Evolutionary conservation across 2,888 invertebrate species (phyloP), one percentile per base, ranked within the genome.

Genomic region (Chydorus sphaericus): DNA sequence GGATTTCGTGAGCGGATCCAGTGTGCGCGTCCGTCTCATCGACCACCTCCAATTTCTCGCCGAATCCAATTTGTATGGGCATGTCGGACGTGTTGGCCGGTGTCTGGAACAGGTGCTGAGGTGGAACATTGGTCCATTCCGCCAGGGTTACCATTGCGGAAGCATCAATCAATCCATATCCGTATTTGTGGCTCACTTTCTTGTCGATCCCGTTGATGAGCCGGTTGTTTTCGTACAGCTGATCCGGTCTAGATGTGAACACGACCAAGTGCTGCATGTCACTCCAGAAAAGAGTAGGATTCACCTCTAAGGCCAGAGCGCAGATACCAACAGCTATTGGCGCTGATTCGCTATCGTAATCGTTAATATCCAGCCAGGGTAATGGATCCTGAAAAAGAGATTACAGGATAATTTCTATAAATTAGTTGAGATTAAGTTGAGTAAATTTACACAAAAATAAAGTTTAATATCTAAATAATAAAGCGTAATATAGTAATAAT

Each of bases 261-360:
- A 96, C 89, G 20, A 94, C 93, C 62, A 94, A 75, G 70, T 96
- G 93, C 71, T 98, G 97, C 83, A 97, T 88, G 72, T 98, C 98
- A 65, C 98, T 77, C 98, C 98, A 98, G 0, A 94, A 94, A 33
- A 98, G 74, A 38, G 80, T 78, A 3, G 92, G 88, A 70, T 93
- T 94, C 0, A 93, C 92, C 75, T 94, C 93, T 51, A 94, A 74
- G 0, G 93, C 90, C 59, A 94, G 70, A 0, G 93, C 93, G 65
- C 89, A 87, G 56, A 94, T 89, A 36, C 91, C 94, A 20, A 93
- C 93, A 0, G 93, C 93, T 59, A 96, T 71, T 0, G 94, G 94
- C 1, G 94, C 94, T 3, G 91, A 92, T 0, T 93, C 92, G n/a
- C n/a, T n/a, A n/a, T n/a, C n/a, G n/a, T n/a, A n/a, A n/a, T n/a